These are phyloP conservation scores for Leptinotarsa haldemani DNA, from an alignment of 2,888 invertebrate species.

Conservation along the genomic window DNA sequence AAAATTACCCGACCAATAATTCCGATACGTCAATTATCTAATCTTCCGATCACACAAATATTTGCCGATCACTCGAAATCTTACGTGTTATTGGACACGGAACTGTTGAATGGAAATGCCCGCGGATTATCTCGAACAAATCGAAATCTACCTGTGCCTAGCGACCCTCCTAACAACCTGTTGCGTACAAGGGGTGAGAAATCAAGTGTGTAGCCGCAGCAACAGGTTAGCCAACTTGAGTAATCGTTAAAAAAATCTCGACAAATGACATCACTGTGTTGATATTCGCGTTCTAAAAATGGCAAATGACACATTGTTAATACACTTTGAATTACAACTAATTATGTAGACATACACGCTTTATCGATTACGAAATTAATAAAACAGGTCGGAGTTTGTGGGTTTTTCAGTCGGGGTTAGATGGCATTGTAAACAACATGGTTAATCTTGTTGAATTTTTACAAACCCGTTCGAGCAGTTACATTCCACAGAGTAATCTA, in stretches of 20 bases:
- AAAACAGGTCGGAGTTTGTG: not conserved
- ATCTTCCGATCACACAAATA: slow-evolving; percentile 26
- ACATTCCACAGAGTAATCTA: slow-evolving; percentile 10
- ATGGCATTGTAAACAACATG: not conserved
- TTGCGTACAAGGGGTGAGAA: slow-evolving; percentile 38
- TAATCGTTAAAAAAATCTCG: slow-evolving; percentile 24
- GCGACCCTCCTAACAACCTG: slow-evolving; percentile 30
- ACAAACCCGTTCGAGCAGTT: not conserved
- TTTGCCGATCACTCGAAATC: slow-evolving; percentile 12
- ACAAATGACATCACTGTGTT: slow-evolving; percentile 42
- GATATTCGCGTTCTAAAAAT: slow-evolving; percentile 46
- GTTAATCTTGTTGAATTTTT: slow-evolving; percentile 30
- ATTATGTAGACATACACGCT: slow-evolving; percentile 35
- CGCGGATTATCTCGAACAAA: slow-evolving; percentile 31
- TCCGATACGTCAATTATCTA: slow-evolving; percentile 22
- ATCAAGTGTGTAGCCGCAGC: slow-evolving; percentile 29
- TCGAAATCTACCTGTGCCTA: slow-evolving; percentile 30
- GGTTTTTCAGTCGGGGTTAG: not conserved
- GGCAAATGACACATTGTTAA: slow-evolving; percentile 43
- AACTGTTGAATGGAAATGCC: not conserved
- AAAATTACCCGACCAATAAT: slow-evolving; percentile 20
- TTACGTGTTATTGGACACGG: slow-evolving; percentile 20
- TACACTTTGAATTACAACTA: slow-evolving; percentile 33
- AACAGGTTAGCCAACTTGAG: slow-evolving; percentile 28
- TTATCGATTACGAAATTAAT: slow-evolving; percentile 8